These are phyloP conservation scores for Heptranchias perlo DNA, from an alignment of 2,113 vertebrate species.

Conservation along the genomic window DNA sequence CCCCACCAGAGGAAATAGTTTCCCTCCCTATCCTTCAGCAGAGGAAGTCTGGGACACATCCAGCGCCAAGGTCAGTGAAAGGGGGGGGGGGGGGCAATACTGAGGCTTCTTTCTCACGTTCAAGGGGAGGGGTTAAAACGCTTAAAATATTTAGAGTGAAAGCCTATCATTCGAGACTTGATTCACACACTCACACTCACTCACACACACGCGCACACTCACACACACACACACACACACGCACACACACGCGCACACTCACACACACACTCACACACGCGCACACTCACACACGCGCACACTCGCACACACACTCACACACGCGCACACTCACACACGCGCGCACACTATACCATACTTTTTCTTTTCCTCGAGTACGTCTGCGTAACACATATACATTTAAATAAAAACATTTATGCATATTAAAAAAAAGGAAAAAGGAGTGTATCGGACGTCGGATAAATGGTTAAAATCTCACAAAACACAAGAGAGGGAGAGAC, in stretches of 20 bases:
- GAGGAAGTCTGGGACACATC: not conserved
- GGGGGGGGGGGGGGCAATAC: not conserved
- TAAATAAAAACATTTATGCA: not conserved
- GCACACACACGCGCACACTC: not conserved
- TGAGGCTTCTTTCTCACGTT: not conserved
- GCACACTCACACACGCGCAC: no score
- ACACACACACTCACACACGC: no score
- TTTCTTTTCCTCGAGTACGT: no score
- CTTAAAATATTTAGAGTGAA: not conserved
- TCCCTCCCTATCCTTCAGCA: not conserved
- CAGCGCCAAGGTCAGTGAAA: not conserved
- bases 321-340: no score
- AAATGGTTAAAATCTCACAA: not conserved
- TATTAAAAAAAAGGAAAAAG: no score
- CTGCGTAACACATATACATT: no score
- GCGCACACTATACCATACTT: not conserved
- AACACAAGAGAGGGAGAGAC: not conserved
- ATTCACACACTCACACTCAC: not conserved
- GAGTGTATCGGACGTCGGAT: no score
- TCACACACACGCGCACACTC: no score
- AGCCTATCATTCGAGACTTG: not conserved
- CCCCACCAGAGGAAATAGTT: not conserved
- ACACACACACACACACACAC: no score
- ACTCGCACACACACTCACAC: no score
- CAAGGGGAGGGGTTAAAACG: not conserved